These are phyloP conservation scores for Lithobates pipiens DNA, from an alignment of 2,797 vertebrate genomes.

Conservation along the genomic window DNA sequence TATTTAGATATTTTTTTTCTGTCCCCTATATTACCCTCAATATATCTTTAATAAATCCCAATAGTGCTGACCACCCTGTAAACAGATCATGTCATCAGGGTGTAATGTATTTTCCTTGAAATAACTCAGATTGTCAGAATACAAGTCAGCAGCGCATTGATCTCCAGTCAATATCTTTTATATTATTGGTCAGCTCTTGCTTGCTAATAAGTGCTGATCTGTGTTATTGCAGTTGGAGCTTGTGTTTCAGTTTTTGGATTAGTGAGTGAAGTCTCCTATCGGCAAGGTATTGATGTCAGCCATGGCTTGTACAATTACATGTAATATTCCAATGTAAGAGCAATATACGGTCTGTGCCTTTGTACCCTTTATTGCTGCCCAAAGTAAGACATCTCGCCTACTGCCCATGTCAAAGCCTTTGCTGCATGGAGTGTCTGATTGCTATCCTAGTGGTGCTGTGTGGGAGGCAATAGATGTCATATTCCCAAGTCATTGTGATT, in stretches of 20 bases:
- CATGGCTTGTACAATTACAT: not conserved
- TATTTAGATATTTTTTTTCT: not conserved
- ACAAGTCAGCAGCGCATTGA: not conserved
- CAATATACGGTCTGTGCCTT: not conserved
- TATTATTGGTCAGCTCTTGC: not conserved
- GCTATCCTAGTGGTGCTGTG: not conserved
- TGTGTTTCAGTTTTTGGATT: no score
- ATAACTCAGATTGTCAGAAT: not conserved
- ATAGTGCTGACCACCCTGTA: not conserved
- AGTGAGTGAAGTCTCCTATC: no score
- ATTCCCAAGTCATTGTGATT: not conserved
- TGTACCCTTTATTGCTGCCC: not conserved
- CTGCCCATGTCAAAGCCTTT: not conserved
- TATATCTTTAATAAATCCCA: not conserved
- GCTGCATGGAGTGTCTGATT: not conserved
- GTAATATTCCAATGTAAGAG: not conserved
- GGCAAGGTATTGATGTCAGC: no score
- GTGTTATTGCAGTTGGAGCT: not conserved
- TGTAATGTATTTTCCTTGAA: not conserved
- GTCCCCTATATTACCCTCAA: not conserved
- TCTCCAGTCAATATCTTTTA: not conserved
- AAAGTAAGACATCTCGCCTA: not conserved
- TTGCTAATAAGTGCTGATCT: not conserved
- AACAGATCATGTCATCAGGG: not conserved
- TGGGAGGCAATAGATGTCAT: not conserved